phyloP scores from a whole-genome alignment of 2,888 invertebrate species.

The Drosophila antonietae region DNA sequence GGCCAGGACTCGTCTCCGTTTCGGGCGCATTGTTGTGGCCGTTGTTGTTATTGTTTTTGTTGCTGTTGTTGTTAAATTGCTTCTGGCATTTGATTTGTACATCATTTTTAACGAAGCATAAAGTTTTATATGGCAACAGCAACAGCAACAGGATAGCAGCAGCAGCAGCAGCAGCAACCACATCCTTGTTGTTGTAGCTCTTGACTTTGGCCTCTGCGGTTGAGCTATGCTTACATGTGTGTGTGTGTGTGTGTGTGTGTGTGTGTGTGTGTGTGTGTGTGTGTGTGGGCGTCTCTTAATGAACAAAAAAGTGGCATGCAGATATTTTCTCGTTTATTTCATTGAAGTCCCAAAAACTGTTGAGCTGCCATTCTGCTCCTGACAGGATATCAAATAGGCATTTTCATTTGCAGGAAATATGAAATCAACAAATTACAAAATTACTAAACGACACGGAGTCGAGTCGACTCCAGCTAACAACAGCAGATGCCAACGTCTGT shows the following conservation, averaged over 20 bases:
- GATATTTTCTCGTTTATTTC: slow-evolving; percentile 53
- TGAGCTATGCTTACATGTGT: not conserved
- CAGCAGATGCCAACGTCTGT: not conserved
- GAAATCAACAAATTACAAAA: slow-evolving; percentile 69
- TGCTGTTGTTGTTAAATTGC: slow-evolving; percentile 69
- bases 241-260: not conserved
- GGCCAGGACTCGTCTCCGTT: slow-evolving; percentile 35
- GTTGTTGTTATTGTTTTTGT: slow-evolving; percentile 25
- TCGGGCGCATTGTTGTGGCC: slow-evolving; percentile 45
- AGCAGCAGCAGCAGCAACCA: slow-evolving; percentile 24
- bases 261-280: not conserved
- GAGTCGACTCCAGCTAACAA: not conserved
- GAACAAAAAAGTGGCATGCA: slow-evolving; percentile 66
- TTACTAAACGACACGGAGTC: slow-evolving; percentile 32
- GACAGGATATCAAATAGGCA: slow-evolving; percentile 73
- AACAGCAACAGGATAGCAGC: slow-evolving; percentile 20
- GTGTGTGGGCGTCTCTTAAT: slow-evolving; percentile 45
- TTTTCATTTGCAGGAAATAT: slow-evolving; percentile 71
- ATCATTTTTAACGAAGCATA: slow-evolving; percentile 79
- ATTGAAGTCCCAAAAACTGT: slow-evolving; percentile 19
- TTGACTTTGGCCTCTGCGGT: slow-evolving; percentile 53
- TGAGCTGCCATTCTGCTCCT: slow-evolving; percentile 47
- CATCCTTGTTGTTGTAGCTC: slow-evolving; percentile 39
- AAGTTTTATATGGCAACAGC: slow-evolving; percentile 56
- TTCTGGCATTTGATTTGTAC: slow-evolving; percentile 78